phyloP scores from a whole-genome alignment of 2,888 invertebrate genomes.

The Ochropleura leucogaster region DNA sequence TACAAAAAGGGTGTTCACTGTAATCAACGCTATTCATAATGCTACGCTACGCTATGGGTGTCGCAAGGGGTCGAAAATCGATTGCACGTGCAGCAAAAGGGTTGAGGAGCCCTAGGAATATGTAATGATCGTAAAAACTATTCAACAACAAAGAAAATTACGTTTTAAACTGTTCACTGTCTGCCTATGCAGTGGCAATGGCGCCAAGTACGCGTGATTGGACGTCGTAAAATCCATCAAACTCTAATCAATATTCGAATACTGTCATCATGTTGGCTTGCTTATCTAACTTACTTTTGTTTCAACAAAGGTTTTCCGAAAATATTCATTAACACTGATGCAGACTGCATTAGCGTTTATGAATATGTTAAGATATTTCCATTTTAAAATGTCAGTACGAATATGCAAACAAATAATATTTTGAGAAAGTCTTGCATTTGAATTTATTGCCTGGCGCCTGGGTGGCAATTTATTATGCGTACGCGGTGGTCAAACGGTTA shows the following conservation, averaged over 20 bases:
- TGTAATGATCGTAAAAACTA: conserved; percentile 36
- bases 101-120: conserved; percentile 43
- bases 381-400: conserved; percentile 11
- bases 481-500: conserved; percentile 47
- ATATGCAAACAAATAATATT: conserved; percentile 37
- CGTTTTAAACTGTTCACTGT: conserved; percentile 7
- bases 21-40: conserved; percentile 57
- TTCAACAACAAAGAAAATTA: conserved; percentile 25
- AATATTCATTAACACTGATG: background rate
- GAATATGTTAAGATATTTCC: background rate
- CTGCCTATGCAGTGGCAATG: conserved; percentile 3
- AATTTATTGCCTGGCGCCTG: conserved; percentile 55
- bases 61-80: conserved; percentile 69
- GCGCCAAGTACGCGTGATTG: conserved; percentile 48
- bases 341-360: background rate
- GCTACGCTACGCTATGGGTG: background rate
- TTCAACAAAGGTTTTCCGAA: conserved; percentile 20
- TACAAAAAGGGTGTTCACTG: conserved; percentile 56
- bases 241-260: conserved; percentile 43
- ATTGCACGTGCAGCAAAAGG: conserved; percentile 61
- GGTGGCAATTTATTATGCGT: conserved; percentile 54
- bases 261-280: conserved; percentile 9
- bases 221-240: conserved; percentile 38
- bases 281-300: conserved; percentile 14
- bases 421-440: conserved; percentile 25